phyloP scores from a whole-genome alignment of 2,113 vertebrate species.

The Motacilla alba region DNA sequence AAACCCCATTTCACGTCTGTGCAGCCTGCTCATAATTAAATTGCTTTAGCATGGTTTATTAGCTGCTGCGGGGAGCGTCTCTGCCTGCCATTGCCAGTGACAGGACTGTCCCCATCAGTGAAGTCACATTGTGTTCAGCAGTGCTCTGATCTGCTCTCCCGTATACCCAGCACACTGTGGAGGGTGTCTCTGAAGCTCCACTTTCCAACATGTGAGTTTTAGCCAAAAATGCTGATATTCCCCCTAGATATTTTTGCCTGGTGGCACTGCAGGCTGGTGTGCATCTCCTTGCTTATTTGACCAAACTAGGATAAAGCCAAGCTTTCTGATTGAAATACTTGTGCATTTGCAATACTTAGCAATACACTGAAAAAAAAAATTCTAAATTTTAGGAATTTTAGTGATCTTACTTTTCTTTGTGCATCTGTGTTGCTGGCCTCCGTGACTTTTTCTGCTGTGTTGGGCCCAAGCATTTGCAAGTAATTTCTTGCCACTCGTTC shows the following conservation, averaged over 20 bases:
- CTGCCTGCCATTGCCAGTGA: background rate
- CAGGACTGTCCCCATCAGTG: background rate
- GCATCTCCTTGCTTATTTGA: background rate
- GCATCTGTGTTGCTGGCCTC: rapidly evolving
- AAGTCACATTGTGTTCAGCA: background rate
- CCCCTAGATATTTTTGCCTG: background rate
- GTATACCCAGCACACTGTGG: background rate
- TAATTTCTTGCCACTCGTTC: background rate
- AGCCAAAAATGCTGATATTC: background rate
- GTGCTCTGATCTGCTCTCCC: background rate
- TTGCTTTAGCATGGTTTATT: background rate
- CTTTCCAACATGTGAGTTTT: background rate
- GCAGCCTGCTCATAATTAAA: background rate
- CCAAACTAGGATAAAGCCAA: background rate
- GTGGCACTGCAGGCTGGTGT: background rate
- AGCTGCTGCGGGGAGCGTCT: background rate
- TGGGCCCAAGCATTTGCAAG: background rate
- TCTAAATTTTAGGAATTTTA: background rate
- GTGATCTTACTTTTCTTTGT: background rate
- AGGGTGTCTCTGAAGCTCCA: background rate
- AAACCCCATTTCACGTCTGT: rapidly evolving
- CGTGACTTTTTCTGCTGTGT: background rate
- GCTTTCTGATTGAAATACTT: background rate
- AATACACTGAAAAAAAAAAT: background rate
- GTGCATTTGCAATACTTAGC: background rate